Evolutionary conservation across 2,888 invertebrate species (phyloP), one percentile per base, ranked within the genome.

Genomic region (Allygus modestus): DNA sequence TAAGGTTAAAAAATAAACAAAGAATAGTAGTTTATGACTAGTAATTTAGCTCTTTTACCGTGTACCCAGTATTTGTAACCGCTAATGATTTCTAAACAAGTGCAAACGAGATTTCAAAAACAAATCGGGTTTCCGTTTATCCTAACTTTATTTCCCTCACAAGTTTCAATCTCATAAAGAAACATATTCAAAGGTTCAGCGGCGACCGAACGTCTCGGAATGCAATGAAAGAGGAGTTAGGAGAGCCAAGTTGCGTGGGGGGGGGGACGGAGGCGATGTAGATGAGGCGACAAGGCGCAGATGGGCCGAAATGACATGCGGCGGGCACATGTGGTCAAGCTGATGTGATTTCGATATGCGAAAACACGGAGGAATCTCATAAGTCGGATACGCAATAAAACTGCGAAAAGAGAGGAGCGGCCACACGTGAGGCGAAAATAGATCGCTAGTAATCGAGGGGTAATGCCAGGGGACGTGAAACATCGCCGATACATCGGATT

Each of bases 281-380:
- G 61, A 84, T 65, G 79, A 46, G 77, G 61, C 73, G 79, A 77
- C 77, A 51, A 43, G 84, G 61, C 61, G 65, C 77, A 79, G 73
- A 46, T 73, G 83, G 83, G 65, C 58, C 33, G 77, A 31, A 73
- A 83, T 31, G 65, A 82, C 69, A 65, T 69, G n/a, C n/a, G n/a
- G n/a, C 69, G 69, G 82, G 79, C 88, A 87, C 86, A 87, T 87
- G 87, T 87, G 87, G 88, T 87, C 87, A 87, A 77, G 41, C 75
- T 87, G 88, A 88, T 88, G 87, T 86, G 87, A 87, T 88, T 88
- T 87, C 88, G 87, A 88, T 88, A 88, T 87, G 88, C 88, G 88
- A 87, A 87, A 88, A 88, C 86, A 86, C 84, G 84, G 81, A 84
- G 81, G 77, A 77, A 84, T 84, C 84, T 82, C 82, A 84, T 84